phyloP scores from a whole-genome alignment of 2,113 vertebrate species.

The Regulus satrapa region DNA sequence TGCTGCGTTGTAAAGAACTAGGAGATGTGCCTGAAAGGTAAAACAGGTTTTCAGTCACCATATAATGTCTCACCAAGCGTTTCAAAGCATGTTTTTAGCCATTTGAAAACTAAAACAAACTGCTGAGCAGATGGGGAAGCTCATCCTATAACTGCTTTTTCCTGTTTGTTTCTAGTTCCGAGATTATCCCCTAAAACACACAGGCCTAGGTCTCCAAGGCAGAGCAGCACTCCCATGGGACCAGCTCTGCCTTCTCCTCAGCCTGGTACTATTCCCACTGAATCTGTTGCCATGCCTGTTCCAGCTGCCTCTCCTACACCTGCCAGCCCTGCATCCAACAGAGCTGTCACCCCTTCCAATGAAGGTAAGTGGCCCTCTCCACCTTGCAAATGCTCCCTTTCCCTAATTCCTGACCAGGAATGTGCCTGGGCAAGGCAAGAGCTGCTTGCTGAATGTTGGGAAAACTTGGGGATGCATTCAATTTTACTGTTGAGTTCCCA shows the following conservation, averaged over 20 bases:
- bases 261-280: constrained; percentile 81
- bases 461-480: not conserved
- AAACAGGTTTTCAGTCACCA: not conserved
- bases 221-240: constrained; percentile 81
- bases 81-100: constrained; percentile 27
- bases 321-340: constrained; percentile 87
- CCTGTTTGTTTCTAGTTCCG: constrained; percentile 72
- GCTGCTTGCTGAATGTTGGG: not conserved
- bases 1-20: not conserved
- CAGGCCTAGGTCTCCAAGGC: constrained; percentile 94
- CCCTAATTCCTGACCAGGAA: not conserved
- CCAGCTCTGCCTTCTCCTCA: constrained; percentile 85
- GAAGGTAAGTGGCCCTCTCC: constrained; percentile 75
- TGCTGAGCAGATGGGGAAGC: not conserved
- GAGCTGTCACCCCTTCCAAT: constrained; percentile 82
- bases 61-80: not conserved
- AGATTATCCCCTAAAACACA: constrained; percentile 84
- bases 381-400: not conserved
- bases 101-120: not conserved
- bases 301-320: constrained; percentile 87
- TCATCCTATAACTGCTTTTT: constrained; percentile 16
- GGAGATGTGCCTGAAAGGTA: constrained; percentile 31
- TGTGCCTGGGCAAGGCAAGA: not conserved
- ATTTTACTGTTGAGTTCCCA: not conserved
- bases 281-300: constrained; percentile 79